phyloP scores from a whole-genome alignment of 2,797 vertebrate species.

The Sebastes umbrosus region DNA sequence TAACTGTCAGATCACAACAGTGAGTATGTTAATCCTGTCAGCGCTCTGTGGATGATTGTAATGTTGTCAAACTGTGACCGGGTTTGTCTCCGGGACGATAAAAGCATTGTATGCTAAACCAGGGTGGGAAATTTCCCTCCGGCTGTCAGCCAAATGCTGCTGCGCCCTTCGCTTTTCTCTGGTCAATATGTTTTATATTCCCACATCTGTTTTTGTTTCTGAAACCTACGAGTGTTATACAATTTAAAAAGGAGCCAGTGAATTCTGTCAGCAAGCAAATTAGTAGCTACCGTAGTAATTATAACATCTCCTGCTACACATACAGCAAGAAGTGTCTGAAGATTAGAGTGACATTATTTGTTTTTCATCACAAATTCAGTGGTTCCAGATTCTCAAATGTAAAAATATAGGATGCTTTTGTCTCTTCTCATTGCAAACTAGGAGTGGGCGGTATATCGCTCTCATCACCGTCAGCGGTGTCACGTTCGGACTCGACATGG shows the following conservation, averaged over 20 bases:
- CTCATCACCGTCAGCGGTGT: too few relatives aligned
- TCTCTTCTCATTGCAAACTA: background rate
- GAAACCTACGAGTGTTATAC: background rate
- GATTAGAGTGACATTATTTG: background rate
- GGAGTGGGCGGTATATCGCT: too few relatives aligned
- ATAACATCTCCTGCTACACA: background rate
- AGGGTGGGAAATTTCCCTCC: conserved; percentile 4
- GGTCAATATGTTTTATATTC: background rate
- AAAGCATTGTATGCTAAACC: conserved; percentile 29
- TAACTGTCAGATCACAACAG: conserved; percentile 24
- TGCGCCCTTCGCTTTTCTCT: background rate
- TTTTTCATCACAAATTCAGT: background rate
- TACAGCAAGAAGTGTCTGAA: background rate
- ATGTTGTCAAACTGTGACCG: conserved; percentile 39
- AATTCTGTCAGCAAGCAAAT: background rate
- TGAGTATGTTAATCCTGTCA: conserved; percentile 49
- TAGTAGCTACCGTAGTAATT: background rate
- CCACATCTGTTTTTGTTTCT: background rate
- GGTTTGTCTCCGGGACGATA: conserved; percentile 9
- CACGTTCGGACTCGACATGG: too few relatives aligned
- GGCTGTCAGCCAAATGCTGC: background rate
- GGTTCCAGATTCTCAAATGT: background rate
- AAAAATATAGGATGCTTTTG: background rate
- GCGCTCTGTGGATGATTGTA: conserved; percentile 15
- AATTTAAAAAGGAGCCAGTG: background rate